A percentile compares a stretch with the other conserved stretches of the same genome.
These are phyloP conservation scores for Empis livida DNA, from an alignment of 2,888 invertebrate species.

Conservation along the genomic window DNA sequence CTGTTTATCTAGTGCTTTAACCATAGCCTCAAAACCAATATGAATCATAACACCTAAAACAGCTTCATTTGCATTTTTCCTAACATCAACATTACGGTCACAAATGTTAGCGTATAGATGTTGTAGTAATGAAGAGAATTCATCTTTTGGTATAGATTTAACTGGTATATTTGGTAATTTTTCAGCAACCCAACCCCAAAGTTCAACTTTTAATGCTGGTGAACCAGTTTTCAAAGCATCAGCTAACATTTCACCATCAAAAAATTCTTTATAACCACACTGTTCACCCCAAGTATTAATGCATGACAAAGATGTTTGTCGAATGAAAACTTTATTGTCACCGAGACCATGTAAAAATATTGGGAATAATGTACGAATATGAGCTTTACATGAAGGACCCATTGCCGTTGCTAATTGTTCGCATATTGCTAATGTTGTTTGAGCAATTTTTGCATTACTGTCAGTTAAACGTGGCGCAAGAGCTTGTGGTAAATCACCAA, in stretches of 20 bases:
- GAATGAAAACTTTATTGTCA: slow-evolving; percentile 64
- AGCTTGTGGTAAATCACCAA: slow-evolving; percentile 75
- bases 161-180: slow-evolving; percentile 57
- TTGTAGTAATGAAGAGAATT: slow-evolving; percentile 63
- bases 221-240: slow-evolving; percentile 79
- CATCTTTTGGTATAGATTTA: slow-evolving; percentile 68
- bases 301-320: slow-evolving; percentile 67
- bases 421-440: slow-evolving; percentile 70
- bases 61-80: slow-evolving; percentile 81
- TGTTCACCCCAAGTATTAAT: slow-evolving; percentile 76
- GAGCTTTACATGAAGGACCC: slow-evolving; percentile 66
- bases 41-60: slow-evolving; percentile 89
- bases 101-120: slow-evolving; percentile 70
- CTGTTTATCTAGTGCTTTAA: slow-evolving; percentile 34
- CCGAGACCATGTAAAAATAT: slow-evolving; percentile 71
- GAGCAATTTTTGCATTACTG: slow-evolving; percentile 85
- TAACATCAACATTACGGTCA: slow-evolving; percentile 82
- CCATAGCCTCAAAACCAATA: slow-evolving; percentile 51
- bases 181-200: slow-evolving; percentile 77
- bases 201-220: slow-evolving; percentile 64
- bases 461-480: slow-evolving; percentile 67
- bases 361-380: slow-evolving; percentile 71
- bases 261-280: slow-evolving; percentile 65
- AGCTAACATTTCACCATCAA: slow-evolving; percentile 79
- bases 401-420: slow-evolving; percentile 69